A percentile compares a stretch with the other conserved stretches of the same genome.
Conservation (phyloP, 1,140 invertebrate genomes). For the Drosophila arizonae region DNA sequence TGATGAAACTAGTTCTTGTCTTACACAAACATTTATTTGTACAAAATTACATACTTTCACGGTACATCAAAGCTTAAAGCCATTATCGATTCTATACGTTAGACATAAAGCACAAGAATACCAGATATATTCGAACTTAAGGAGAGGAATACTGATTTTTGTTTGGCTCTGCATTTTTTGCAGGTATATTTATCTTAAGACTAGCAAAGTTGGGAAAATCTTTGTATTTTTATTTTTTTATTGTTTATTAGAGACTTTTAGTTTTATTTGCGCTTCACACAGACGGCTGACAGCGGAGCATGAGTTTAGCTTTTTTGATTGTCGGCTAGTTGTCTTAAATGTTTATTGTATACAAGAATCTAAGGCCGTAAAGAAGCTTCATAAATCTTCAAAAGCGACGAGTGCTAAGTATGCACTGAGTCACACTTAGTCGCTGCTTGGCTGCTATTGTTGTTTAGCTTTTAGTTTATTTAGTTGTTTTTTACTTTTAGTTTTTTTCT, state of each 20-base stretch:
- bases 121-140: too few relatives aligned
- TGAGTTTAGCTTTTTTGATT: too few relatives aligned
- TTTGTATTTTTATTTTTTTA: too few relatives aligned
- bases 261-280: background rate
- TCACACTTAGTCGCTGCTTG: background rate
- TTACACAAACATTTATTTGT: too few relatives aligned
- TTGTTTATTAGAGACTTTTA: background rate
- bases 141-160: too few relatives aligned
- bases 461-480: background rate
- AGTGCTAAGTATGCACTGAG: conserved; percentile 1
- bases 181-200: too few relatives aligned
- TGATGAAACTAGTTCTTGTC: too few relatives aligned
- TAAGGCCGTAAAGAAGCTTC: conserved; percentile 1
- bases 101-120: too few relatives aligned
- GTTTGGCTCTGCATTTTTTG: too few relatives aligned
- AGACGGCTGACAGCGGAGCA: too few relatives aligned
- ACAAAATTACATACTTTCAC: conserved; percentile 31
- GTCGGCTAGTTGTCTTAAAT: background rate
- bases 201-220: too few relatives aligned
- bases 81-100: too few relatives aligned
- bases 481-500: background rate
- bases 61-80: conserved; percentile 27
- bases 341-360: conserved; percentile 11
- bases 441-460: conserved; percentile 17
- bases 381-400: conserved; percentile 25